A percentile compares a stretch with the other conserved stretches of the same genome.
Evolutionary conservation across 2,113 vertebrate genomes (phyloP).

Genomic region (Hydrolagus affinis): DNA sequence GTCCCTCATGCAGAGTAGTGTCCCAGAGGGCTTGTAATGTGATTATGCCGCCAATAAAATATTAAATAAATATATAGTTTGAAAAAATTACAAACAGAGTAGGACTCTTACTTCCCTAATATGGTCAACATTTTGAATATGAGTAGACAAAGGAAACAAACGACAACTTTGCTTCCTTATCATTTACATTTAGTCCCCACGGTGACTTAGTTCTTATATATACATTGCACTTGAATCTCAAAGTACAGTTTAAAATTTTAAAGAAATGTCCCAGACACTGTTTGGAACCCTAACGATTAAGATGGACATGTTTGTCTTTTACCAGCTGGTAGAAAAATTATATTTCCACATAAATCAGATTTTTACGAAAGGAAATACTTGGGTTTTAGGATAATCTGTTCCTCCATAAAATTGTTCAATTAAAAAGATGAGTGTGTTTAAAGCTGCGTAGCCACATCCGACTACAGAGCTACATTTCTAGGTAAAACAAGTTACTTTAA

Average conservation of each 20-base stretch:
- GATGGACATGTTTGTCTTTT: neutral
- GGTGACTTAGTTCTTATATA: neutral
- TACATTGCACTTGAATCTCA: neutral
- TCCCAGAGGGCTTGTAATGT: no score
- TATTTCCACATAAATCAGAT: constrained; percentile 4
- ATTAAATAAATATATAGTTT: no score
- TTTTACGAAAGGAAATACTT: neutral
- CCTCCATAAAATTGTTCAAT: constrained; percentile 15
- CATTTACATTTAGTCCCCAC: neutral
- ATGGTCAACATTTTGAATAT: neutral
- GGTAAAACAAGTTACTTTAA: constrained; percentile 45
- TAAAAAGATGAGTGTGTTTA: constrained; percentile 25
- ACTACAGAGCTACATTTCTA: constrained; percentile 37
- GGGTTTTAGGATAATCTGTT: constrained; percentile 13
- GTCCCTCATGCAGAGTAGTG: no score
- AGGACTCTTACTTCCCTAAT: neutral
- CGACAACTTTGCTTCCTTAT: neutral
- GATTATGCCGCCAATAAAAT: no score
- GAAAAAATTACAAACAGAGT: neutral
- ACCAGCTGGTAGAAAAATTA: neutral
- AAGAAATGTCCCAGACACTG: no score
- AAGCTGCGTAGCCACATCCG: constrained; percentile 9
- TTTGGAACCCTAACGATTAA: neutral
- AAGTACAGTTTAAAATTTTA: neutral
- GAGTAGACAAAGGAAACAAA: neutral